A percentile compares a stretch with the other conserved stretches of the same genome.
Conservation (phyloP, 2,888 invertebrate genomes). For the Tromatobia lineatoria region DNA sequence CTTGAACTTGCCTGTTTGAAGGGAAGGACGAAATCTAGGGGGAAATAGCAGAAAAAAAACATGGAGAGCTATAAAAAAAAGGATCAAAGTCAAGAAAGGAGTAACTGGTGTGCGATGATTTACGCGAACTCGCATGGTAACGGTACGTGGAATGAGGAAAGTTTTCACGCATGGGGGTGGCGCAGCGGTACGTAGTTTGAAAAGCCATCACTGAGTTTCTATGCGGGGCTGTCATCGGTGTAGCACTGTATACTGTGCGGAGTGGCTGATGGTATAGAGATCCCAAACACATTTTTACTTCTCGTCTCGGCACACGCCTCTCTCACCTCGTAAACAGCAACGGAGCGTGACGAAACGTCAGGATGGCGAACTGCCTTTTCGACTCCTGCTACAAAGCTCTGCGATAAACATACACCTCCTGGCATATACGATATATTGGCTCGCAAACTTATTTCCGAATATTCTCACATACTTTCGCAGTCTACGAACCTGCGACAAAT, state of each 20-base stretch:
- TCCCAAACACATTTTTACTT: slow-evolving; percentile 26
- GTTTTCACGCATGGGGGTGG: slow-evolving; percentile 16
- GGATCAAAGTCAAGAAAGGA: slow-evolving; percentile 22
- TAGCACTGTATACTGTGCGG: background rate
- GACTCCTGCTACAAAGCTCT: background rate
- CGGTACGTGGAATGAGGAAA: slow-evolving; percentile 3
- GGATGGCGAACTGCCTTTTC: background rate
- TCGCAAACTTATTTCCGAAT: slow-evolving; percentile 8
- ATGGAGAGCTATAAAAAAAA: slow-evolving; percentile 6
- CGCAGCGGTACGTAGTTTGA: slow-evolving; percentile 6
- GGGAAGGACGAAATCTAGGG: background rate
- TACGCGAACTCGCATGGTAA: background rate
- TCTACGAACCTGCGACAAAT: background rate
- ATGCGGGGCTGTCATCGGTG: background rate
- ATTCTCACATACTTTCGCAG: background rate
- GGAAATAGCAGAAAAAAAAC: background rate
- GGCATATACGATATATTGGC: background rate
- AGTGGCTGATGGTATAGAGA: background rate
- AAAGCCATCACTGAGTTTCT: slow-evolving; percentile 20
- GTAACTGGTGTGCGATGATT: slow-evolving; percentile 17
- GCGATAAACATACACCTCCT: background rate
- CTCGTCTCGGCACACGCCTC: slow-evolving; percentile 19
- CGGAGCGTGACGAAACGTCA: slow-evolving; percentile 19
- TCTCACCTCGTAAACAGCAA: slow-evolving; percentile 23
- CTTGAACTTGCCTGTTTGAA: background rate